Percentiles rank a stretch among this genome's conserved stretches.
These are phyloP conservation scores for Intellagama lesueurii DNA, from an alignment of 2,797 vertebrate genomes.

Conservation along the genomic window DNA sequence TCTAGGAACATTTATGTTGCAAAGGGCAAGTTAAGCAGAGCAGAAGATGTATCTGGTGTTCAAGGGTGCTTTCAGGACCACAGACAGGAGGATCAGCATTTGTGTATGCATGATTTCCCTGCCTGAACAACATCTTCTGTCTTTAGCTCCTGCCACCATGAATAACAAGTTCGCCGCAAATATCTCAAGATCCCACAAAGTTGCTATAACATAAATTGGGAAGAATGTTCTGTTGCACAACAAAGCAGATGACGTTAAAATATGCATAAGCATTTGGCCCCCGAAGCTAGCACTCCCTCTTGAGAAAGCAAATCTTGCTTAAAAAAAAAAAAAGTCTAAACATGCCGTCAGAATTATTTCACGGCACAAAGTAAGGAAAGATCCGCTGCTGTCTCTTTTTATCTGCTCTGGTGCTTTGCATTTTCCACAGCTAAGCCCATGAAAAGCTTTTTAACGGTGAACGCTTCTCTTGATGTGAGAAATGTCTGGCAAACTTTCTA, in stretches of 20 bases:
- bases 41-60: background rate
- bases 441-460: background rate
- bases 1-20: background rate
- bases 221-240: constrained; percentile 26
- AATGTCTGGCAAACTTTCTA: constrained; percentile 11
- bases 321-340: constrained; percentile 57
- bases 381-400: constrained; percentile 45
- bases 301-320: constrained; percentile 60
- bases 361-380: constrained; percentile 48
- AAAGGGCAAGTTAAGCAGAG: background rate
- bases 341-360: constrained; percentile 61
- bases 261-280: constrained; percentile 47
- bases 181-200: constrained; percentile 45
- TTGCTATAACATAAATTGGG: constrained; percentile 22
- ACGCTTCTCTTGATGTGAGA: background rate
- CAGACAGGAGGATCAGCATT: constrained; percentile 1
- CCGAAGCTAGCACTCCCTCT: constrained; percentile 49
- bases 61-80: background rate
- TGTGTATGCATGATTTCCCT: background rate
- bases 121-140: constrained; percentile 49
- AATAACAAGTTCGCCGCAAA: constrained; percentile 44
- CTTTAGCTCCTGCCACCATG: constrained; percentile 54
- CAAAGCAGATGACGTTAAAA: constrained; percentile 44
- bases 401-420: constrained; percentile 40
- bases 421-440: constrained; percentile 32